Base-by-base conservation (phyloP, 2,888 invertebrate genomes). In the Napeogenes inachia region DNA sequence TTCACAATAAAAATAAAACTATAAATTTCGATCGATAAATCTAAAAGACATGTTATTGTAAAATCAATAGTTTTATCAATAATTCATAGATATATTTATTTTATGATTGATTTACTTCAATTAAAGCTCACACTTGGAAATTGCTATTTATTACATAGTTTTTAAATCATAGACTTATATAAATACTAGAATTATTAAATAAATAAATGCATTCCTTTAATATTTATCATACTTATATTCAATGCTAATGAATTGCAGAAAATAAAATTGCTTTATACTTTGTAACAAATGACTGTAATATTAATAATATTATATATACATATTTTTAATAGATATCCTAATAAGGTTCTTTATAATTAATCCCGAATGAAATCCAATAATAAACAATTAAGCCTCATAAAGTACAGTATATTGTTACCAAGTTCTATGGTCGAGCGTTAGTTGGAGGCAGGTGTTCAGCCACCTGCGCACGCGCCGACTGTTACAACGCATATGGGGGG, bases 381-480 rank as follows among this genome's bases (percentile, higher is more conserved):
- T 21, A 21, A 8, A 30, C 30, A 50, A 50, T 50, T 4, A 8
- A 54, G 30, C n/a, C 38, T 30, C 50, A 57, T 65, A 58, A 57
- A 66, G 70, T 72, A 68, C 65, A 64, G 21, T 21, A 69, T 77
- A 70, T 68, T 68, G 64, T 58, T 62, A 60, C 21, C 21, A 55
- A 56, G 57, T 30, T 63, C 60, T 62, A 63, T 59, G 62, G 66
- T 47, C 55, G 64, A 68, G 62, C 57, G 59, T 68, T 65, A 63
- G 67, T 61, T 59, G 61, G 50, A 59, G 65, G 91, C 92, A 85
- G 92, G 89, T 85, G 92, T 85, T 73, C 81, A 67, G 79, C 73
- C 89, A 90, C 89, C 89, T 90, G 89, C 89, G 89, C 87, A 82
- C 85, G 88, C 81, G 87, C 80, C 81, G 83, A 61, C 68, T 61